Evolutionary conservation across 2,113 vertebrate species (phyloP).

Genomic region (Nothocercus nigrocapillus): DNA sequence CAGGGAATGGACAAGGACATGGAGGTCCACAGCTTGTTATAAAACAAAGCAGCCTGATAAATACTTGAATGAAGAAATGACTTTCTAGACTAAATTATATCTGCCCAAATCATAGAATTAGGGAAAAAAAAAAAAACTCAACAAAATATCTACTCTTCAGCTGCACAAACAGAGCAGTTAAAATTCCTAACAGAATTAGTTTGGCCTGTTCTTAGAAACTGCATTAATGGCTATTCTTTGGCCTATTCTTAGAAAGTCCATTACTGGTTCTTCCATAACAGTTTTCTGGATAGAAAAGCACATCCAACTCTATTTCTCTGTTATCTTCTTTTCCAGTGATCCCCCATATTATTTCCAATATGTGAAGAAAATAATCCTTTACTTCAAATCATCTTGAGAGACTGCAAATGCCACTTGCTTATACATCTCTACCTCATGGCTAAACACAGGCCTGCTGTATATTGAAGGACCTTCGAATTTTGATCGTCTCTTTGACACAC

Average conservation of each 20-base stretch:
- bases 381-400: not conserved
- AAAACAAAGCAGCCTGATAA: not conserved
- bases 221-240: too few species aligned
- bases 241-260: not conserved
- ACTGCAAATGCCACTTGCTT: fast-evolving
- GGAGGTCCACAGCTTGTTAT: not conserved
- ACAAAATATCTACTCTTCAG: not conserved
- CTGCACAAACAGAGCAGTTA: not conserved
- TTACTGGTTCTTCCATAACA: not conserved
- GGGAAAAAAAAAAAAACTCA: not conserved
- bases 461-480: not conserved
- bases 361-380: not conserved
- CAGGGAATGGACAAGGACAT: not conserved
- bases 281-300: not conserved
- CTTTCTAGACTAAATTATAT: not conserved
- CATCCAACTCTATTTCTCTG: not conserved
- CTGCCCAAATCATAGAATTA: not conserved
- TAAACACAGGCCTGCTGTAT: not conserved
- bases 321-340: not conserved
- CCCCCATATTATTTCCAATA: not conserved
- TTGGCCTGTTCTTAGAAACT: not conserved
- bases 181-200: not conserved
- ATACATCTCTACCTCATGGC: not conserved
- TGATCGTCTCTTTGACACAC: not conserved
- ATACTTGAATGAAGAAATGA: not conserved